Evolutionary conservation across 2,113 vertebrate genomes (phyloP).

Genomic region (Muscicapa adusta): DNA sequence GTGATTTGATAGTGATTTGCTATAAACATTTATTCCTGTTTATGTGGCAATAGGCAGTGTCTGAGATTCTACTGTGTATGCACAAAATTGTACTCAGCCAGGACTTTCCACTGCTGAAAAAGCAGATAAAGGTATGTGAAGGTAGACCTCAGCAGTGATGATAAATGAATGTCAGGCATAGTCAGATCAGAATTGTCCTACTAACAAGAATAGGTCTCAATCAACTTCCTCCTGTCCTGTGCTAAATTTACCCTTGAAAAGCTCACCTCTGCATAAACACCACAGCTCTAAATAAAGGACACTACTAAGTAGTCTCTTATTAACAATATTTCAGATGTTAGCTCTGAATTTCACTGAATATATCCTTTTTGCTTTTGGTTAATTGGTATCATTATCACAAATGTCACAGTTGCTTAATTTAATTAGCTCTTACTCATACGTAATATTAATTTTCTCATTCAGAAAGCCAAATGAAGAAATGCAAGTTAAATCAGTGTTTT

Average conservation of each 20-base stretch:
- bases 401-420: conserved; percentile 47
- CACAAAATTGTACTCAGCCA: background rate
- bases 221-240: background rate
- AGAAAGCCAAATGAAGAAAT: background rate
- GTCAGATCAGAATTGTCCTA: background rate
- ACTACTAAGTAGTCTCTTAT: background rate
- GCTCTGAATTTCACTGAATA: conserved; percentile 7
- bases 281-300: background rate
- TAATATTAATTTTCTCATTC: conserved; percentile 24
- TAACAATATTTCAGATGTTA: conserved; percentile 13
- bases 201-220: background rate
- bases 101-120: background rate
- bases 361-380: conserved; percentile 5
- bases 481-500: background rate
- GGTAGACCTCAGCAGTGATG: background rate
- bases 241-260: background rate
- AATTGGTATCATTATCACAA: conserved; percentile 50
- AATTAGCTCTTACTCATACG: conserved; percentile 37
- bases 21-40: background rate
- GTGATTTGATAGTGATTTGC: background rate
- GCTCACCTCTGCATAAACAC: background rate
- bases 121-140: background rate
- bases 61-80: background rate
- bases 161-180: background rate
- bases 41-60: background rate